Evolutionary conservation across 2,888 invertebrate genomes (phyloP).

Genomic region (Molanna angustata): DNA sequence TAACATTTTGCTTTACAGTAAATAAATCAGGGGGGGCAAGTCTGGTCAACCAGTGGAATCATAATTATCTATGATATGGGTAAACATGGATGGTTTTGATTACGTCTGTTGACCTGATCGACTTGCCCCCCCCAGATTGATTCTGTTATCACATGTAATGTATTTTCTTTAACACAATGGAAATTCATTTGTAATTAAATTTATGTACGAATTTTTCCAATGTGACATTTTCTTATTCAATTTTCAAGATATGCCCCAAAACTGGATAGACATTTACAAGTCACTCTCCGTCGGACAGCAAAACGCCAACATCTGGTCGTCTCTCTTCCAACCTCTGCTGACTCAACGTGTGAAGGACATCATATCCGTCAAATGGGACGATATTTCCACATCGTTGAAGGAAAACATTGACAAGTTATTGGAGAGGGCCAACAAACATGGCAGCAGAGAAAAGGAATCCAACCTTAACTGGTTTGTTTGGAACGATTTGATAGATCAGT

Average conservation of each 20-base stretch:
- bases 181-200: too few species aligned
- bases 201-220: too few species aligned
- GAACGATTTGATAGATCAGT: slow-evolving; percentile 62
- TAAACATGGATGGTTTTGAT: too few species aligned
- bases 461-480: slow-evolving; percentile 72
- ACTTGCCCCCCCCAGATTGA: too few species aligned
- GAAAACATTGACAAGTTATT: slow-evolving; percentile 37
- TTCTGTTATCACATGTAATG: too few species aligned
- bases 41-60: too few species aligned
- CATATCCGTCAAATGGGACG: slow-evolving; percentile 50
- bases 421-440: slow-evolving; percentile 37
- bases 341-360: slow-evolving; percentile 66
- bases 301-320: slow-evolving; percentile 64
- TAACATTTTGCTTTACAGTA: too few species aligned
- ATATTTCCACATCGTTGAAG: slow-evolving; percentile 43
- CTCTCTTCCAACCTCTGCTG: slow-evolving; percentile 70
- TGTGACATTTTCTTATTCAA: too few species aligned
- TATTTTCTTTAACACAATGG: too few species aligned
- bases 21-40: too few species aligned
- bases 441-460: slow-evolving; percentile 52
- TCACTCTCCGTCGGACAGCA: slow-evolving; percentile 53
- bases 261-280: slow-evolving; percentile 63
- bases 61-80: too few species aligned
- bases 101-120: too few species aligned
- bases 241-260: slow-evolving; percentile 57